Conservation (phyloP, 2,113 vertebrate species). For the Malurus elegans region DNA sequence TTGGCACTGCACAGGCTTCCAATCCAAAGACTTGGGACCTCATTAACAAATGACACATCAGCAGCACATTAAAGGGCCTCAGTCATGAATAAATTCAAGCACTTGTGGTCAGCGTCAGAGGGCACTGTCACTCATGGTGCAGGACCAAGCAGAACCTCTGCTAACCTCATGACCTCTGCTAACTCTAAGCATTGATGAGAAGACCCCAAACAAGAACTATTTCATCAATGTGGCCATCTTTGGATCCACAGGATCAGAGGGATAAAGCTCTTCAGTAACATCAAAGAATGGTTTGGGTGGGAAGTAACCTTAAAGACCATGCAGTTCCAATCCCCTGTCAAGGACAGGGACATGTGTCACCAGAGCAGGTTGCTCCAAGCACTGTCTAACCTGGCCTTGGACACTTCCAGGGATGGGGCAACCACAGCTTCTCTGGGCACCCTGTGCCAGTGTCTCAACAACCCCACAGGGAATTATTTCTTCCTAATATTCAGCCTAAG, state of each 20-base stretch:
- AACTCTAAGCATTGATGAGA: background rate
- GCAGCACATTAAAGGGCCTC: fast-evolving
- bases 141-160: background rate
- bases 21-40: background rate
- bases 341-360: background rate
- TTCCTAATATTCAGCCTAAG: background rate
- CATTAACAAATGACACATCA: background rate
- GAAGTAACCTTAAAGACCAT: background rate
- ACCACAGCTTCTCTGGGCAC: background rate
- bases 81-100: fast-evolving
- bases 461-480: background rate
- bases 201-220: fast-evolving
- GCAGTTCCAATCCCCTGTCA: background rate
- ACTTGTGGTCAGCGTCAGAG: fast-evolving
- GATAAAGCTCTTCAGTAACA: background rate
- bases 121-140: fast-evolving
- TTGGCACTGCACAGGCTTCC: fast-evolving
- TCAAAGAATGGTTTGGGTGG: background rate
- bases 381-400: too few species aligned
- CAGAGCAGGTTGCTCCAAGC: fast-evolving
- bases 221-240: background rate
- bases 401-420: background rate
- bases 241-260: background rate
- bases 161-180: fast-evolving
- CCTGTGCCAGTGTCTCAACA: background rate